Evolutionary conservation across 92 coral and sea anemone species (phyloP).

Genomic region (Siderastrea radians): DNA sequence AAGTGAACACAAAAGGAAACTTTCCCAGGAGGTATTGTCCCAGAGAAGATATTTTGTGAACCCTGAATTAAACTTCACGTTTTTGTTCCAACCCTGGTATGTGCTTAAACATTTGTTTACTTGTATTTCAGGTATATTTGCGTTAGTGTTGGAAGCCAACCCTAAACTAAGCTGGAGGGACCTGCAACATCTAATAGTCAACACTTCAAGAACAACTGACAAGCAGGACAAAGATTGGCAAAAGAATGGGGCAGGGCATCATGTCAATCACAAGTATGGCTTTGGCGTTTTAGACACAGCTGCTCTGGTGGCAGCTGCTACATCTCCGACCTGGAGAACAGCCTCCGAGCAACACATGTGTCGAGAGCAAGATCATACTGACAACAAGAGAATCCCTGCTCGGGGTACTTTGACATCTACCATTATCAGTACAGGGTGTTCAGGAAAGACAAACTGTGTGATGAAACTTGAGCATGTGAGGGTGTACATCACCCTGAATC

Average conservation of each 20-base stretch:
- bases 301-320: constrained; percentile 87
- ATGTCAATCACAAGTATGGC: constrained; percentile 95
- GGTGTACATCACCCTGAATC: constrained; percentile 83
- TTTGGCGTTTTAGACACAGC: constrained; percentile 95
- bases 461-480: constrained; percentile 92
- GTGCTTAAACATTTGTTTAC: neutral
- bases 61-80: no score
- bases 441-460: constrained; percentile 72
- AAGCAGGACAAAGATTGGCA: constrained; percentile 83
- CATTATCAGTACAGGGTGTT: constrained; percentile 78
- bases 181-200: constrained; percentile 92
- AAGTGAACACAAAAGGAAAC: no score
- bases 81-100: neutral
- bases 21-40: no score
- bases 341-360: constrained; percentile 92
- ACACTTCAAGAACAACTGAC: constrained; percentile 91
- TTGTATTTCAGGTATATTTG: constrained; percentile 88
- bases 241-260: constrained; percentile 87
- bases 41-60: no score
- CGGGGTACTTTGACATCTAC: constrained; percentile 69
- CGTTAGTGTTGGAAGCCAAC: constrained; percentile 96
- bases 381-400: constrained; percentile 65
- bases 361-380: constrained; percentile 74
- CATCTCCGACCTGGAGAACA: constrained; percentile 79
- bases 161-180: constrained; percentile 96